Conservation (phyloP, 2,797 vertebrate species). For the Distichodus sexfasciatus region DNA sequence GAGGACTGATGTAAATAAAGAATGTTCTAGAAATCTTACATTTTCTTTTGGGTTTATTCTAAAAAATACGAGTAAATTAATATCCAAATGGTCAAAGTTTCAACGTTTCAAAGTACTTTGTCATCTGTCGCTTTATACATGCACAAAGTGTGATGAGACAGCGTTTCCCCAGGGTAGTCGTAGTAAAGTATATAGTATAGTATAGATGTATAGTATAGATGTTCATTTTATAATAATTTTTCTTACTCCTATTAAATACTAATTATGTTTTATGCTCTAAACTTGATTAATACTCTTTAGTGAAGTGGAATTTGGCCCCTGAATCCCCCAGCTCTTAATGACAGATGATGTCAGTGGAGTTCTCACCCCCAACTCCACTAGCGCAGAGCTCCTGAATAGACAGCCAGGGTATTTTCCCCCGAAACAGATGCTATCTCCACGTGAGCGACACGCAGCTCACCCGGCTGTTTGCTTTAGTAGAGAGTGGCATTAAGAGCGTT, state of each 20-base stretch:
- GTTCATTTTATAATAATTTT: too few species aligned
- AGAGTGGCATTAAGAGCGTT: constrained; percentile 4
- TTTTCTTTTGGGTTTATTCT: constrained; percentile 11
- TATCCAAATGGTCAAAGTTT: too few species aligned
- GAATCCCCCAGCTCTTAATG: not conserved
- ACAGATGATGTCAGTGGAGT: not conserved
- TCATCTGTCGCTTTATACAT: too few species aligned
- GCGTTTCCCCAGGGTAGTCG: too few species aligned
- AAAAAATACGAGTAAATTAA: too few species aligned
- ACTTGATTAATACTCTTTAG: not conserved
- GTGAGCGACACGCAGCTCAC: too few species aligned
- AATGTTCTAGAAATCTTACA: constrained; percentile 60
- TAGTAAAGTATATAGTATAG: too few species aligned
- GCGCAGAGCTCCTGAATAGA: not conserved
- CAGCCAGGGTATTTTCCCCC: not conserved
- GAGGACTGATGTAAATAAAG: constrained; percentile 76
- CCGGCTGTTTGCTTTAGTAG: constrained; percentile 34
- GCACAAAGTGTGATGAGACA: too few species aligned
- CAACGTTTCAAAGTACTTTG: too few species aligned
- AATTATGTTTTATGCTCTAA: not conserved
- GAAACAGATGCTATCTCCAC: constrained; percentile 31
- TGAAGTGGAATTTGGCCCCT: not conserved
- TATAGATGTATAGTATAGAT: too few species aligned
- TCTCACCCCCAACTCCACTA: too few species aligned
- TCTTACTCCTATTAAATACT: too few species aligned